phyloP scores from a whole-genome alignment of 2,888 invertebrate species.

The Macroteleia sp. region DNA sequence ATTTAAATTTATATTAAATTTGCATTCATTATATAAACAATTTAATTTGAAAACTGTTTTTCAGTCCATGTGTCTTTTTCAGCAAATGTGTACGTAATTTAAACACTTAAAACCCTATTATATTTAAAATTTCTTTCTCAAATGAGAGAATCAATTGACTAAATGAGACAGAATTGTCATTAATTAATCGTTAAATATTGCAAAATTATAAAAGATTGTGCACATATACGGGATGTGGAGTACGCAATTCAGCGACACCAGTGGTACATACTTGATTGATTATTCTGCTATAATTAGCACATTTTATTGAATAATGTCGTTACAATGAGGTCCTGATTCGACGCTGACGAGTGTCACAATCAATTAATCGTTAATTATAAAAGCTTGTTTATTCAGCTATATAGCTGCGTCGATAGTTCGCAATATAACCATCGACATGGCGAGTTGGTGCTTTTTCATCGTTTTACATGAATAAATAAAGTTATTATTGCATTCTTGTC shows the following conservation, averaged over 20 bases:
- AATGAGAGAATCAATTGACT: neutral
- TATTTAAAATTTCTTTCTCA: neutral
- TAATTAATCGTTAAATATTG: conserved; percentile 21
- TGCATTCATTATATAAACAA: too few species aligned
- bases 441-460: neutral
- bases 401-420: conserved; percentile 1
- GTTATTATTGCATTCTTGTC: conserved; percentile 30
- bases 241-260: conserved; percentile 16
- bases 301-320: conserved; percentile 44
- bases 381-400: conserved; percentile 12
- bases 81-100: too few species aligned
- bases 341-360: conserved; percentile 31
- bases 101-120: too few species aligned
- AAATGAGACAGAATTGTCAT: neutral
- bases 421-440: neutral
- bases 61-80: too few species aligned
- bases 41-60: too few species aligned
- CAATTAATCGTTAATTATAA: conserved; percentile 41
- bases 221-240: neutral
- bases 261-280: conserved; percentile 37
- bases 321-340: conserved; percentile 36
- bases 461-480: conserved; percentile 6
- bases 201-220: conserved; percentile 14
- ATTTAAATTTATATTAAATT: too few species aligned
- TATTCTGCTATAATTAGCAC: conserved; percentile 52